Evolutionary conservation across 2,888 invertebrate species (phyloP).

Genomic region (Apotomis turbidana): DNA sequence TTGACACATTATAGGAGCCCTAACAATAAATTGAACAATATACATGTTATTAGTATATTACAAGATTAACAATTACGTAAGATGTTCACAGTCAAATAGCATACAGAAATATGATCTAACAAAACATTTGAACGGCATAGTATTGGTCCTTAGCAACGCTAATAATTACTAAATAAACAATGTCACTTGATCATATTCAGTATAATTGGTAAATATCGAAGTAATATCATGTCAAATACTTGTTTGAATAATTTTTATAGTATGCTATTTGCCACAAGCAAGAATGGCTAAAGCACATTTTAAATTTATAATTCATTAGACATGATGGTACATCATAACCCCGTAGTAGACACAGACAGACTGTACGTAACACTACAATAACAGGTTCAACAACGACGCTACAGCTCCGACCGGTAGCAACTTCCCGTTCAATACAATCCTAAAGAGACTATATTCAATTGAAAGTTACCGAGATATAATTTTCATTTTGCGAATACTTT

Average conservation of each 20-base stretch:
- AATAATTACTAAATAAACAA: conserved; percentile 46
- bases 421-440: conserved; percentile 10
- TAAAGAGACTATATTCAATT: conserved; percentile 4
- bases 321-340: conserved; percentile 29
- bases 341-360: conserved; percentile 22
- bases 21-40: conserved; percentile 80
- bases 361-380: conserved; percentile 25
- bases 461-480: conserved; percentile 17
- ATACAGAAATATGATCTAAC: conserved; percentile 67
- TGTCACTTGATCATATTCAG: conserved; percentile 34
- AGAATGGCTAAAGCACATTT: background rate
- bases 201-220: conserved; percentile 55
- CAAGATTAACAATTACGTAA: conserved; percentile 72
- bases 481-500: conserved; percentile 33
- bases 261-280: conserved; percentile 43
- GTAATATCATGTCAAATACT: conserved; percentile 59
- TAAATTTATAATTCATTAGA: conserved; percentile 11
- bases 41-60: conserved; percentile 77
- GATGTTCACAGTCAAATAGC: conserved; percentile 64
- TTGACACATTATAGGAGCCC: conserved; percentile 77
- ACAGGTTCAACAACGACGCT: conserved; percentile 33
- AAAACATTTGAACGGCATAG: conserved; percentile 61
- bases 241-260: conserved; percentile 49
- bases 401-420: conserved; percentile 12
- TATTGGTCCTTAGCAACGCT: conserved; percentile 73